Conservation (phyloP, 2,797 vertebrate species). For the Garrulus glandarius region DNA sequence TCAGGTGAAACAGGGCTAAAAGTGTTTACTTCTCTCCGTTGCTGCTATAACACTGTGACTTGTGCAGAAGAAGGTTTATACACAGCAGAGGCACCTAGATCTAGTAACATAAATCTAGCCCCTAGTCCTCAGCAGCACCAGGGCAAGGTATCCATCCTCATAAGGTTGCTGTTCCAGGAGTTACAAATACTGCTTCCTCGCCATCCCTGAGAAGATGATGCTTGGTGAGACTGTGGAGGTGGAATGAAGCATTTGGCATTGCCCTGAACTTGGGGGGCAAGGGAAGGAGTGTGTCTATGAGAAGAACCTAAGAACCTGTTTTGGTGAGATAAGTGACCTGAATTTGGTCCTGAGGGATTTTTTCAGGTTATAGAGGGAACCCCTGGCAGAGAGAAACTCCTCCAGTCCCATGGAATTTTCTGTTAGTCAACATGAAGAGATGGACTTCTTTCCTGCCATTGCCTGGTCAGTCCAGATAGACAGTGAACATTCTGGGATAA, state of each 20-base stretch:
- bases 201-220: neutral
- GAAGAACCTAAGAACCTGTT: neutral
- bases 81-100: neutral
- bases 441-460: neutral
- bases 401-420: neutral
- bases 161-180: neutral
- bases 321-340: neutral
- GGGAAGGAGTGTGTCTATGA: neutral
- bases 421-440: neutral
- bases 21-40: neutral
- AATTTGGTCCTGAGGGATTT: neutral
- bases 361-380: neutral
- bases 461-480: neutral
- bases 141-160: neutral
- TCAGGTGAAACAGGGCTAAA: neutral
- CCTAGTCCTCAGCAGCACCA: neutral
- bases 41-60: rapidly evolving
- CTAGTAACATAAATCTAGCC: neutral
- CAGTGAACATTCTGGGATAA: neutral
- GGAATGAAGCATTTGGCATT: neutral
- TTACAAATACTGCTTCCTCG: neutral
- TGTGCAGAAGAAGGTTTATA: neutral
- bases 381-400: neutral
- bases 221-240: neutral
- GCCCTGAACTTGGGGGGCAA: neutral